Evolutionary conservation across 2,797 vertebrate species (phyloP).

Genomic region (Dendrocincla tyrannina): DNA sequence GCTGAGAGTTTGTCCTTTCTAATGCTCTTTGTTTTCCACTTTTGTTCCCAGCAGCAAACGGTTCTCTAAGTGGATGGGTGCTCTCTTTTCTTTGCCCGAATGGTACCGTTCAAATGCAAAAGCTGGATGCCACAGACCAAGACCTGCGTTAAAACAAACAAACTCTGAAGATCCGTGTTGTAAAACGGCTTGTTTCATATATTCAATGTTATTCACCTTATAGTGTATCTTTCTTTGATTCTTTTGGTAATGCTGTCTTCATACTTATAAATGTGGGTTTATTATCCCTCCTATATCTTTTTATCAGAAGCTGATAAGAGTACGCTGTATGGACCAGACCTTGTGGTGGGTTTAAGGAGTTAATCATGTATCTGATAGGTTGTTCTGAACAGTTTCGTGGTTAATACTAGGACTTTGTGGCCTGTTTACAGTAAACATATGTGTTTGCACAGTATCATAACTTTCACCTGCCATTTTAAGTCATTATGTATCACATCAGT

Average conservation of each 20-base stretch:
- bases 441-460: slow-evolving; percentile 15
- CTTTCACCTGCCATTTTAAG: slow-evolving; percentile 10
- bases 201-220: slow-evolving; percentile 42
- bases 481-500: background rate
- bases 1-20: background rate
- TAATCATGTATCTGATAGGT: background rate
- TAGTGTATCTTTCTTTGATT: slow-evolving; percentile 17
- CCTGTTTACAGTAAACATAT: slow-evolving; percentile 21
- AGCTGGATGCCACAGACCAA: slow-evolving; percentile 41
- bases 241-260: slow-evolving; percentile 48
- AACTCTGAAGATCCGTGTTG: slow-evolving; percentile 46
- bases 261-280: slow-evolving; percentile 19
- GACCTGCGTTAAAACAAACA: slow-evolving; percentile 30
- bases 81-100: slow-evolving; percentile 24
- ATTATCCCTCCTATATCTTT: slow-evolving; percentile 14
- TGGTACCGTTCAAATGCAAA: slow-evolving; percentile 1
- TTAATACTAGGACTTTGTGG: background rate
- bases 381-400: background rate
- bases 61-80: slow-evolving; percentile 45
- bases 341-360: slow-evolving; percentile 12
- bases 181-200: slow-evolving; percentile 20
- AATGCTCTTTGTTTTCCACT: slow-evolving; percentile 46
- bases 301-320: background rate
- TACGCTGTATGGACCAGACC: background rate
- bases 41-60: slow-evolving; percentile 4